Conservation (phyloP, 2,113 vertebrate species). For the Nansenia antarctica region DNA sequence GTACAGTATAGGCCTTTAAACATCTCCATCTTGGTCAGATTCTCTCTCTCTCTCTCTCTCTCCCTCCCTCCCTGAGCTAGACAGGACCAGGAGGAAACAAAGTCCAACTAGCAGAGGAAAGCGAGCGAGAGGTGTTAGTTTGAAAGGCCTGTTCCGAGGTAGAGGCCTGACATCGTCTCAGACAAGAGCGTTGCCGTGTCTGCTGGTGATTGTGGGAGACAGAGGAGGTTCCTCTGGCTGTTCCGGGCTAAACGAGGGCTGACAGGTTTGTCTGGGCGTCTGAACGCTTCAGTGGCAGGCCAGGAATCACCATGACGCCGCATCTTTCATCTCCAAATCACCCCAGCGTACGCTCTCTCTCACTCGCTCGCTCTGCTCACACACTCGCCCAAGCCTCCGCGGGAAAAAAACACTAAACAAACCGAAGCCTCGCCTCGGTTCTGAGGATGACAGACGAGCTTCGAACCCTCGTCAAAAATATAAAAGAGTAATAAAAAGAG, state of each 20-base stretch:
- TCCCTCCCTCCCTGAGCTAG: neutral
- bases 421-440: constrained; percentile 44
- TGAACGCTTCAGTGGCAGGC: constrained; percentile 76
- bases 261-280: constrained; percentile 82
- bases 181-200: constrained; percentile 54
- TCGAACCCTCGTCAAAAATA: constrained; percentile 57
- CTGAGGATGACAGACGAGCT: constrained; percentile 66
- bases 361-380: too few relatives aligned
- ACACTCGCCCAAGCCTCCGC: constrained; percentile 65
- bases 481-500: constrained; percentile 42
- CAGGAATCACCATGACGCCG: constrained; percentile 71
- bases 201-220: constrained; percentile 73
- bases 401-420: constrained; percentile 28
- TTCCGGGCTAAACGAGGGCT: constrained; percentile 75
- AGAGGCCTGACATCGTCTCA: constrained; percentile 57
- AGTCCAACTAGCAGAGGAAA: neutral
- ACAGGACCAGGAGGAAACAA: constrained; percentile 19
- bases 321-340: constrained; percentile 79
- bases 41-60: neutral
- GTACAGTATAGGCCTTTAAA: neutral
- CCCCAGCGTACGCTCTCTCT: constrained; percentile 54
- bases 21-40: neutral
- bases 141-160: neutral
- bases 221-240: constrained; percentile 72
- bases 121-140: neutral